Conservation (phyloP, 2,888 invertebrate species). For the Hetaerina titia region DNA sequence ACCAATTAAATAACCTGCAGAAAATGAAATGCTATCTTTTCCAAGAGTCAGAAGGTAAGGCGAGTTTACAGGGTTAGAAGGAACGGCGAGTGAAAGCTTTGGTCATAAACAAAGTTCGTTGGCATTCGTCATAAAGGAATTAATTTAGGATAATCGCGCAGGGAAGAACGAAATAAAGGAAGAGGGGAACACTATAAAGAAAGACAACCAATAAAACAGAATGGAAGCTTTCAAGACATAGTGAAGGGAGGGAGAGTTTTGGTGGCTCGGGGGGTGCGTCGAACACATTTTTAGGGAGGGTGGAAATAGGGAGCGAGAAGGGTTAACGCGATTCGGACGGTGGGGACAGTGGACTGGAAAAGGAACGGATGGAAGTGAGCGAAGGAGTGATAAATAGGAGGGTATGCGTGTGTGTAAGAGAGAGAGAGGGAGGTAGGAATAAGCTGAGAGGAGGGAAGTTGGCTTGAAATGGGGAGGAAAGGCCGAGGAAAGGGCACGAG, state of each 20-base stretch:
- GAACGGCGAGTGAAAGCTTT: not conserved
- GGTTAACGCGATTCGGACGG: not conserved
- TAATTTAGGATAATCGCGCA: not conserved
- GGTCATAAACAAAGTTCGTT: not conserved
- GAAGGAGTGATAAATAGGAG: slow-evolving; percentile 7
- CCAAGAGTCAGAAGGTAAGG: too few species aligned
- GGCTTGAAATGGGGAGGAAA: not conserved
- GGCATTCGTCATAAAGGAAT: not conserved
- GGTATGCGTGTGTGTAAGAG: not conserved
- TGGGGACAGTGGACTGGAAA: not conserved
- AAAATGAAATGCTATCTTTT: too few species aligned
- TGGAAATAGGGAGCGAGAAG: not conserved
- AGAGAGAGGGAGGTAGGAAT: not conserved
- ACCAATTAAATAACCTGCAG: too few species aligned
- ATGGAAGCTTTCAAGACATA: not conserved
- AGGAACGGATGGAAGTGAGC: not conserved
- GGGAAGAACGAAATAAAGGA: not conserved
- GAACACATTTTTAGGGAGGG: not conserved
- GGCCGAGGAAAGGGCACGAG: not conserved
- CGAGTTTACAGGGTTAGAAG: too few species aligned
- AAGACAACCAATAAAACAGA: not conserved
- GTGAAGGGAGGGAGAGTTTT: not conserved
- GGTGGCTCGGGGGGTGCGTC: not conserved
- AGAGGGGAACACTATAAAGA: not conserved
- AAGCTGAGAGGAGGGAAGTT: not conserved